Percentiles rank a stretch among this genome's conserved stretches.
Evolutionary conservation across 2,888 invertebrate genomes (phyloP).

Genomic region (Stegophylla sp.): DNA sequence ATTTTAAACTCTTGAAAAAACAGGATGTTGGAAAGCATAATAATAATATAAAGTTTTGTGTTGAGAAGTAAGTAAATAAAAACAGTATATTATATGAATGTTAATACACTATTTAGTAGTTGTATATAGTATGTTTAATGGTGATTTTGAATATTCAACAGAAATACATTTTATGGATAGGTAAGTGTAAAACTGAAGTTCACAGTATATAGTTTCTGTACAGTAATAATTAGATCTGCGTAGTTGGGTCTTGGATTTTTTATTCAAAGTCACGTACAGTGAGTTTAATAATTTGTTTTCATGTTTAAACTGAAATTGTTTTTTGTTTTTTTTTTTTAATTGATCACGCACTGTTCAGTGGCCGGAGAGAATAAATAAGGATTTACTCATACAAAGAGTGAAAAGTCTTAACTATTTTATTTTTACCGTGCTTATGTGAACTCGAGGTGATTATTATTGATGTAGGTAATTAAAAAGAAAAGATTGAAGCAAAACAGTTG

Average conservation of each 20-base stretch:
- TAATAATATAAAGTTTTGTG: no score
- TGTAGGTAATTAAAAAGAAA: neutral
- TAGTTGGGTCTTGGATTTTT: neutral
- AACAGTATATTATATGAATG: no score
- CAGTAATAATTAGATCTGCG: neutral
- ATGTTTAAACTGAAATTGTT: neutral
- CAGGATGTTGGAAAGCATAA: no score
- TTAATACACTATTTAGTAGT: no score
- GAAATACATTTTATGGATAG: no score
- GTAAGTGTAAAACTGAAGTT: no score
- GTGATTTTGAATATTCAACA: no score
- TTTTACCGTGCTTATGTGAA: neutral
- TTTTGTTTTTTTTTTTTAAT: neutral
- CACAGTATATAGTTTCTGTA: no score
- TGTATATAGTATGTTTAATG: no score
- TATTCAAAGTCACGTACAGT: neutral
- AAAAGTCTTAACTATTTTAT: neutral
- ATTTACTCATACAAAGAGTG: neutral
- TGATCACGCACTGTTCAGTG: neutral
- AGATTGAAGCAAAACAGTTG: neutral
- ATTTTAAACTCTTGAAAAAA: no score
- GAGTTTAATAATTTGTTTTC: neutral
- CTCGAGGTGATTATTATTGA: neutral
- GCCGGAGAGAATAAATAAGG: neutral
- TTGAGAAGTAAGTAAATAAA: no score